Evolutionary conservation across 2,888 invertebrate species (phyloP).

Genomic region (Lordiphosa andalusiaca): DNA sequence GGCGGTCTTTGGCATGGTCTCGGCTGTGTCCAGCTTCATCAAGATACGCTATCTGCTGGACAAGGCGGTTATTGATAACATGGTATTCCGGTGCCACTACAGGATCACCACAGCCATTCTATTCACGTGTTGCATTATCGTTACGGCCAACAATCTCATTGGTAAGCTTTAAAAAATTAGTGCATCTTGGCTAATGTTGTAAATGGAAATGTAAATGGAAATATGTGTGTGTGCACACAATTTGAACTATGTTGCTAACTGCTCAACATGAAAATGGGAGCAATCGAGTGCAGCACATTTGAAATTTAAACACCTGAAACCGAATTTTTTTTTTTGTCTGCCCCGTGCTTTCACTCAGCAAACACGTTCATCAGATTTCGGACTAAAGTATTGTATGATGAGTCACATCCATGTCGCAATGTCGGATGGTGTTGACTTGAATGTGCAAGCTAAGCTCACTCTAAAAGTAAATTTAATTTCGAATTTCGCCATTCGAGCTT

Average conservation of each 20-base stretch:
- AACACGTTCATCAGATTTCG: conserved; percentile 60
- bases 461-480: too few species aligned
- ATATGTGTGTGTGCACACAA: conserved; percentile 48
- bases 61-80: conserved; percentile 93
- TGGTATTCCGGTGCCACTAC: conserved; percentile 94
- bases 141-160: conserved; percentile 93
- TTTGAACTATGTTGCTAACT: conserved; percentile 34
- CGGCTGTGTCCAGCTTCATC: conserved; percentile 93
- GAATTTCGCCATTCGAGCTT: too few species aligned
- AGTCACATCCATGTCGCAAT: conserved; percentile 47
- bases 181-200: conserved; percentile 40
- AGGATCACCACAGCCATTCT: conserved; percentile 92
- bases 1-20: conserved; percentile 91
- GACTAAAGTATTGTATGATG: conserved; percentile 34
- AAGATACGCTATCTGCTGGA: conserved; percentile 94
- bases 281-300: conserved; percentile 9
- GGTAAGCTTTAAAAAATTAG: conserved; percentile 83
- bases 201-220: conserved; percentile 1
- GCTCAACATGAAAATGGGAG: conserved; percentile 35
- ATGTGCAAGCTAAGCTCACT: neutral
- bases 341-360: conserved; percentile 33
- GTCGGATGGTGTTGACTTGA: conserved; percentile 12
- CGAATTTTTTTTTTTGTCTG: conserved; percentile 4
- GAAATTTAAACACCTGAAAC: conserved; percentile 27
- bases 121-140: conserved; percentile 92